Percentiles rank a stretch among this genome's conserved stretches.
These are phyloP conservation scores for Bellardia bayeri DNA, from an alignment of 2,888 invertebrate species.

Conservation along the genomic window DNA sequence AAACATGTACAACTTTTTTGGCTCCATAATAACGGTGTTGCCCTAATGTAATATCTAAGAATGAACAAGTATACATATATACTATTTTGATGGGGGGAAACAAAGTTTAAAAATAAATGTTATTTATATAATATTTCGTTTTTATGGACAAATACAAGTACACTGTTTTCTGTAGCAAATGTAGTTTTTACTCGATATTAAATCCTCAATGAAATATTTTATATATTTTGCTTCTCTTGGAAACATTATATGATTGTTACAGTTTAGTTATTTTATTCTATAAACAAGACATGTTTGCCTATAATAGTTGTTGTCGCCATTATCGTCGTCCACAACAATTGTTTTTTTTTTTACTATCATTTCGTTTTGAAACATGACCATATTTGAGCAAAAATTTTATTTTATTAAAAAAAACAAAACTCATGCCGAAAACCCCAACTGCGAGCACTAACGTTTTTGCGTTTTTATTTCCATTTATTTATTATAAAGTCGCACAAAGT, in stretches of 20 bases:
- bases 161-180: neutral
- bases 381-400: slow-evolving; percentile 75
- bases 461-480: neutral
- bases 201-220: neutral
- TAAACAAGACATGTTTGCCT: neutral
- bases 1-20: no score
- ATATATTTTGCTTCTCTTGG: neutral
- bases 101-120: slow-evolving; percentile 20
- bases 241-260: slow-evolving; percentile 18
- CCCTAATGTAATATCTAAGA: neutral
- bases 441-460: neutral
- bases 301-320: slow-evolving; percentile 20
- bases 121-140: slow-evolving; percentile 13
- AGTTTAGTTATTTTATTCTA: neutral
- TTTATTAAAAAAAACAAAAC: slow-evolving; percentile 13
- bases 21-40: neutral
- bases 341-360: slow-evolving; percentile 44
- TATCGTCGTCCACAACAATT: slow-evolving; percentile 4
- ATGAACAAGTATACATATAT: neutral
- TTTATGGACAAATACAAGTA: neutral
- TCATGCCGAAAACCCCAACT: slow-evolving; percentile 12
- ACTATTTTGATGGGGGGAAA: neutral
- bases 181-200: neutral
- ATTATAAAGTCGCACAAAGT: neutral
- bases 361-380: slow-evolving; percentile 76